A percentile compares a stretch with the other conserved stretches of the same genome.
Evolutionary conservation across 2,113 vertebrate genomes (phyloP).

Genomic region (Emydura subglobosa): DNA sequence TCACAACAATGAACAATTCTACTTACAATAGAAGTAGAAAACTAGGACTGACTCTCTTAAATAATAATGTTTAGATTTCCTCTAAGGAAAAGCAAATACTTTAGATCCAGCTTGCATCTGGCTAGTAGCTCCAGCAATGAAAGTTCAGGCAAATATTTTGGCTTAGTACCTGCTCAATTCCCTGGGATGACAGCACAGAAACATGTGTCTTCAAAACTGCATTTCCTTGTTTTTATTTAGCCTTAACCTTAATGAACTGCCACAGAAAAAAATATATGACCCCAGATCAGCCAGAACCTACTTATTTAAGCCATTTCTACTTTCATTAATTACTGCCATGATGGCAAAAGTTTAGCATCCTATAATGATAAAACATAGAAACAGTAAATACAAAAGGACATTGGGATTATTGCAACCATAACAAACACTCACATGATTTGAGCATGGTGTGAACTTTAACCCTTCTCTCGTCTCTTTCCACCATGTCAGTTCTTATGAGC

Average conservation of each 20-base stretch:
- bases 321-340: neutral
- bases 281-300: neutral
- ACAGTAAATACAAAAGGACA: neutral
- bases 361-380: neutral
- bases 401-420: neutral
- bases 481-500: neutral
- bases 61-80: neutral
- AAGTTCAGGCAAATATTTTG: neutral
- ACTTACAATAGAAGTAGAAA: neutral
- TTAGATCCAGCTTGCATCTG: neutral
- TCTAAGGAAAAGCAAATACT: neutral
- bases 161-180: accelerated
- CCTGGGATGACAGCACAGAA: neutral
- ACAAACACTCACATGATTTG: neutral
- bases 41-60: neutral
- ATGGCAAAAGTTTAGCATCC: neutral
- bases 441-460: neutral
- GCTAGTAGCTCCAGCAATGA: neutral
- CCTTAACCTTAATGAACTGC: neutral
- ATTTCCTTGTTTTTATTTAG: neutral
- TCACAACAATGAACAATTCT: neutral
- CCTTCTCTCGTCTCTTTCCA: neutral
- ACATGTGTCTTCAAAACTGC: constrained; percentile 6
- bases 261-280: neutral
- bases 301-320: neutral